Conservation (phyloP, 2,888 invertebrate species). For the Lasioglossum oenotherae region DNA sequence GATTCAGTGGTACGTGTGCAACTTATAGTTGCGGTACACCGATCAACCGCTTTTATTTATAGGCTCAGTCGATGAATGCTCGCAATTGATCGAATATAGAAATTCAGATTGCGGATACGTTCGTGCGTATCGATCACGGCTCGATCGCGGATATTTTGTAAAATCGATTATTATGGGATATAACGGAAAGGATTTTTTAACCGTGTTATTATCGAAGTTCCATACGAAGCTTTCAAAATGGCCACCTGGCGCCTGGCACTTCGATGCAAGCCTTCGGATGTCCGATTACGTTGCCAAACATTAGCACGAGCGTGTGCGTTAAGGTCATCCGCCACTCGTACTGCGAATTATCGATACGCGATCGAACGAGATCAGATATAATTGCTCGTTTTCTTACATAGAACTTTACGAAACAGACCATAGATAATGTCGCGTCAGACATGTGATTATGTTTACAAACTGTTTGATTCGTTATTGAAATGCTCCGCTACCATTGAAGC, state of each 20-base stretch:
- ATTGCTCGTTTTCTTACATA: not conserved
- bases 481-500: not conserved
- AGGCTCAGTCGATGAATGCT: constrained; percentile 1
- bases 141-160: not conserved
- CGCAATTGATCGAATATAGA: not conserved
- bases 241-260: not conserved
- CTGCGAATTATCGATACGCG: not conserved
- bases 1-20: not conserved
- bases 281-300: not conserved
- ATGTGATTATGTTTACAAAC: not conserved
- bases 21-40: not conserved
- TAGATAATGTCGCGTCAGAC: not conserved
- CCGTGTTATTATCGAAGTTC: not conserved
- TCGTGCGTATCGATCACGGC: not conserved
- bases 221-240: not conserved
- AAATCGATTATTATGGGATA: not conserved
- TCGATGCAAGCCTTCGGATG: not conserved
- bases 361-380: not conserved
- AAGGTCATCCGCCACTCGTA: too few relatives aligned
- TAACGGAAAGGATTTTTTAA: not conserved
- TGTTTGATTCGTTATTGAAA: not conserved
- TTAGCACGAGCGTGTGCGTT: not conserved
- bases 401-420: not conserved
- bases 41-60: constrained; percentile 10
- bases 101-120: not conserved